Conservation (phyloP, 2,888 invertebrate species). For the Myopa tessellatipennis region DNA sequence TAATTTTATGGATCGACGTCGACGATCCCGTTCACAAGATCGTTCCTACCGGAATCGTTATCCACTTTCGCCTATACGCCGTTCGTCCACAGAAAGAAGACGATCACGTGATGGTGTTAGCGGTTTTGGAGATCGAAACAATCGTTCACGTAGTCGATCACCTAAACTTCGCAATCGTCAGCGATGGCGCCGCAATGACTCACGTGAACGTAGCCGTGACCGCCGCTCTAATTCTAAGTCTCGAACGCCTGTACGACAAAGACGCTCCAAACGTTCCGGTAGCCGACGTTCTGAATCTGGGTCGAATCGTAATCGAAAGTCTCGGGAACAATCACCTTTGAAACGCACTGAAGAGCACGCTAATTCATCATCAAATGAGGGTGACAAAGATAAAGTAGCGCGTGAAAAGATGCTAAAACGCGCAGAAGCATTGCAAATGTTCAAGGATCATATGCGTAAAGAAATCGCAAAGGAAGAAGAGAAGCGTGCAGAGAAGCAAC, state of each 20-base stretch:
- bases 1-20: slow-evolving; percentile 60
- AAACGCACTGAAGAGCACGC: slow-evolving; percentile 41
- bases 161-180: slow-evolving; percentile 17
- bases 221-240: slow-evolving; percentile 49
- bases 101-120: slow-evolving; percentile 48
- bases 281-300: slow-evolving; percentile 51
- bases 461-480: slow-evolving; percentile 72
- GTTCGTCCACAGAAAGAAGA: slow-evolving; percentile 55
- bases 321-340: slow-evolving; percentile 47
- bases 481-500: slow-evolving; percentile 69
- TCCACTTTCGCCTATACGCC: slow-evolving; percentile 60
- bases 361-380: slow-evolving; percentile 26
- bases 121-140: slow-evolving; percentile 18
- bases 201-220: slow-evolving; percentile 52
- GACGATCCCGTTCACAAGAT: slow-evolving; percentile 60
- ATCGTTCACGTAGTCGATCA: slow-evolving; percentile 49
- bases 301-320: slow-evolving; percentile 42
- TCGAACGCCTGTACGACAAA: slow-evolving; percentile 44
- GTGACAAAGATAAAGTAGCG: slow-evolving; percentile 61
- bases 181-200: slow-evolving; percentile 49
- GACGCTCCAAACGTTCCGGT: slow-evolving; percentile 48
- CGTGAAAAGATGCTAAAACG: slow-evolving; percentile 68
- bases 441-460: slow-evolving; percentile 74
- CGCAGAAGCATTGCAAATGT: slow-evolving; percentile 69
- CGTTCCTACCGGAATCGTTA: slow-evolving; percentile 62